Evolutionary conservation across 1,140 invertebrate genomes (phyloP), one percentile per base, ranked within the genome.

Genomic region (Helicoverpa zea): DNA sequence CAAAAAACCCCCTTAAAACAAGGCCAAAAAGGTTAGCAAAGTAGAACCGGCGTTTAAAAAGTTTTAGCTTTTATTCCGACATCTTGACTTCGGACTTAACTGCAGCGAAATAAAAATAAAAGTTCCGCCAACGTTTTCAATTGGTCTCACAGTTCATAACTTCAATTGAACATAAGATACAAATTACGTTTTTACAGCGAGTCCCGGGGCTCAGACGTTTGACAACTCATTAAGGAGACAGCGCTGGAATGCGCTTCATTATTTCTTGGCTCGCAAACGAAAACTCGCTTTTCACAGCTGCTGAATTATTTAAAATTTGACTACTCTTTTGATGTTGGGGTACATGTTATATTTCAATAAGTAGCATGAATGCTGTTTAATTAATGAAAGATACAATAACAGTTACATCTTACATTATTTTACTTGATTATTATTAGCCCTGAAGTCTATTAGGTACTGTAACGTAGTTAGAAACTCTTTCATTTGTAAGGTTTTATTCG

Each of bases 191-290:
- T 77, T 73, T 80, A 58, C 13, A 2, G 13, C 63, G 23, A 47
- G 68, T 13, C 56, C 51, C 30, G 79, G 52, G 79, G 73, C 56
- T 74, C 83, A 81, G 82, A 83, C 84, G 83, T 87, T 86, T 86
- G 84, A 87, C 86, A 84, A 86, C 84, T 87, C 86, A 87, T 87
- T 87, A 87, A 80, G 35, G 76, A 80, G 83, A 74, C 80, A 78
- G 59, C 76, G 79, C 30, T 61, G 85, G 83, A 83, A 86, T 86
- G 84, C 59, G 83, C 79, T 88, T 86, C 85, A 88, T 86, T 88
- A 88, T 88, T 86, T 82, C 84, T 84, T 83, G 86, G 81, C 83
- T 85, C 79, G 74, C 74, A 83, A 82, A 77, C 78, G 80, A 81
- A 72, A 30, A 80, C 64, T 29, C 49, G 68, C 49, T 72, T 73